These are phyloP conservation scores for Biston stratarius DNA, from an alignment of 2,888 invertebrate genomes.

Conservation along the genomic window DNA sequence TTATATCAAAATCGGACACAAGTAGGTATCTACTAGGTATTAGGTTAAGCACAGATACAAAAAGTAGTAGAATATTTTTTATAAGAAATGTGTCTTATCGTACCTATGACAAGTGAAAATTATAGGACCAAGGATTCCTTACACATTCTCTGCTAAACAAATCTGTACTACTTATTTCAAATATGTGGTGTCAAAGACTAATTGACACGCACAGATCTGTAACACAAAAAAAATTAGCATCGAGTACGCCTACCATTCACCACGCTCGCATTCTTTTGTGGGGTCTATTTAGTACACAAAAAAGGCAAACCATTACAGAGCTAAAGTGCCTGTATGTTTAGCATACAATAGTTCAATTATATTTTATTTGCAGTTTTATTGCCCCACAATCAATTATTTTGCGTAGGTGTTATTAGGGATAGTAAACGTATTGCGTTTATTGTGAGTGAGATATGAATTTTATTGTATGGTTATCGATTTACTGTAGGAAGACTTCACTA, in stretches of 20 bases:
- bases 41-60: too few species aligned
- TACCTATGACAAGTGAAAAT: not conserved
- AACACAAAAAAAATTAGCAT: not conserved
- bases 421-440: conserved; percentile 33
- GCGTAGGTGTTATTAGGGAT: conserved; percentile 44
- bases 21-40: too few species aligned
- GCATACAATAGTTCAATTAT: conserved; percentile 79
- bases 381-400: conserved; percentile 54
- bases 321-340: conserved; percentile 71
- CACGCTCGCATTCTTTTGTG: conserved; percentile 57
- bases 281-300: conserved; percentile 79
- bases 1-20: too few species aligned
- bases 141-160: too few species aligned
- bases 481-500: not conserved
- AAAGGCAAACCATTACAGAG: conserved; percentile 65
- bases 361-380: conserved; percentile 67
- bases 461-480: conserved; percentile 20
- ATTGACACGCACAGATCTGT: not conserved
- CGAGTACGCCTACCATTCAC: conserved; percentile 14
- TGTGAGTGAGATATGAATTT: conserved; percentile 5
- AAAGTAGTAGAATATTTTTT: too few species aligned
- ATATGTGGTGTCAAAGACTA: conserved; percentile 11
- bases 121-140: not conserved
- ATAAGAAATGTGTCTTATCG: too few species aligned
- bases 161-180: not conserved